A percentile compares a stretch with the other conserved stretches of the same genome.
phyloP scores from a whole-genome alignment of 2,888 invertebrate species.

The Agriotes lineatus region DNA sequence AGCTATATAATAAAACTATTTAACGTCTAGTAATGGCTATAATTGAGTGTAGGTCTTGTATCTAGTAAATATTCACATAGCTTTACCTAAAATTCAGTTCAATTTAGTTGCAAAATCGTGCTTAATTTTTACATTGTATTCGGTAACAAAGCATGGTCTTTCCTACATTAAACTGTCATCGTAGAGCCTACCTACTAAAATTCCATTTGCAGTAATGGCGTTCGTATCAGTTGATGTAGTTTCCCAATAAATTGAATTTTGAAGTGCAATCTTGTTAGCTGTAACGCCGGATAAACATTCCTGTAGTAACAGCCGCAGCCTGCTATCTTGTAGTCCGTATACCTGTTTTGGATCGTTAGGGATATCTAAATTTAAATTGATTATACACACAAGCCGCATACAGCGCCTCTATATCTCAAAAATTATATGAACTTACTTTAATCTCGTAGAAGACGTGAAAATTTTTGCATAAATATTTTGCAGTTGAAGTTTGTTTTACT shows the following conservation, averaged over 20 bases:
- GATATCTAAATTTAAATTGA: constrained; percentile 36
- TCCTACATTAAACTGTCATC: no score
- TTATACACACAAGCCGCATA: constrained; percentile 26
- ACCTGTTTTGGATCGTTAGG: constrained; percentile 24
- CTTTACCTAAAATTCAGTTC: no score
- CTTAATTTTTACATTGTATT: no score
- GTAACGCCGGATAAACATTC: constrained; percentile 18
- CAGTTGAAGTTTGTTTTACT: not conserved
- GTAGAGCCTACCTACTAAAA: not conserved
- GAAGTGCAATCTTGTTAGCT: not conserved
- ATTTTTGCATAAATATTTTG: constrained; percentile 22
- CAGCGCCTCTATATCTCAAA: not conserved
- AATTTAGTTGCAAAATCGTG: no score
- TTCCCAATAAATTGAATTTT: constrained; percentile 10
- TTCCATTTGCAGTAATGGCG: not conserved
- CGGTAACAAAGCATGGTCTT: no score
- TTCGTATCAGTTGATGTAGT: not conserved
- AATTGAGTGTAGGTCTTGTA: no score
- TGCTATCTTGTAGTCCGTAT: constrained; percentile 18
- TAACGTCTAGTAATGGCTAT: no score
- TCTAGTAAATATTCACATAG: no score
- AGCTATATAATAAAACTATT: no score
- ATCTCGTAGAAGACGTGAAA: constrained; percentile 7
- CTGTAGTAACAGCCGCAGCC: constrained; percentile 5
- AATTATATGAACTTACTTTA: constrained; percentile 16